Evolutionary conservation across 2,888 invertebrate genomes (phyloP), one percentile per base, ranked within the genome.

Genomic region (Furcula furcula): DNA sequence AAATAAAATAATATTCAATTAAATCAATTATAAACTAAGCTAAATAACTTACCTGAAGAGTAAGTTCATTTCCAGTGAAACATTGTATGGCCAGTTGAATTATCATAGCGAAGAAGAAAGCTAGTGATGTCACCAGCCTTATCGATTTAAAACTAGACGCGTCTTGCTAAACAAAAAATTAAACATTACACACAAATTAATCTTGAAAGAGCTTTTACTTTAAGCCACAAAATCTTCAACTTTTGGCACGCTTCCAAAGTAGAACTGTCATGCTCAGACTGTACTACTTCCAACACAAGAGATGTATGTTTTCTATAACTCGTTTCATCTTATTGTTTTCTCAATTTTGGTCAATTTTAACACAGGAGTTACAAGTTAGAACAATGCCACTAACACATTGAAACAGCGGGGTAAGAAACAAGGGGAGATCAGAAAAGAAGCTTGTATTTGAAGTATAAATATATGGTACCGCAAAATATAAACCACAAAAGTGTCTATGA

Each of bases 91-190:
- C 85, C 3, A 87, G 67, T 36, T 88, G 87, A 31, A 74, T 76
- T 26, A 86, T 79, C 87, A 87, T 87, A 1, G 82, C 82, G 4
- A 70, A 64, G 51, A 88, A 88, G 57, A 87, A 88, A 9, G 87
- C 85, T 10, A 88, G 46, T 0, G 87, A 86, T 6, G 82, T 86
- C 31, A 79, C 69, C 23, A 87, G 57, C 1, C 75, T 69, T 4
- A 83, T 61, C 0, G 87, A 86, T 35, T 76, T 81, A 18, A 87
- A 71, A 34, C 79, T 80, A 3, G 84, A 83, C 9, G 80, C 84
- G 46, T 88, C 87, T 77, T 81, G 73, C 87, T 88, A 62, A 10
- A 67, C 13, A 31, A 34, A 32, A 4, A 7, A 9, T 4, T 25
- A 35, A 36, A 31, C 10, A 9, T 39, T 35, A 40, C n/a, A n/a